Conservation (phyloP, 1,140 invertebrate species). For the Drosophila ananassae region DNA sequence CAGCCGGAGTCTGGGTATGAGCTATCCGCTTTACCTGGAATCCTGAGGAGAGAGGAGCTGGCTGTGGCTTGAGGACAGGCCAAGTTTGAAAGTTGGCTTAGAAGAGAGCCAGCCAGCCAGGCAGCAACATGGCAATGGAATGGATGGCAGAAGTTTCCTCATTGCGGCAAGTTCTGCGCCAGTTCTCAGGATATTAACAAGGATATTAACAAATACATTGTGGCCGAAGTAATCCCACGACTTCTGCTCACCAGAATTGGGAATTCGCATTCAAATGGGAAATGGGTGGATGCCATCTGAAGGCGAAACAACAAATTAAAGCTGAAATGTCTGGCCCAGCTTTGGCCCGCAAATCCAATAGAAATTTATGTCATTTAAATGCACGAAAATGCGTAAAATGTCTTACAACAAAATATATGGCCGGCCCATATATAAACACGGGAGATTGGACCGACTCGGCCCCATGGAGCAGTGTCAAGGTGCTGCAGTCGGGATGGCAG, state of each 20-base stretch:
- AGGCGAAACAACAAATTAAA: slow-evolving; percentile 55
- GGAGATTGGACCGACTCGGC: slow-evolving; percentile 2
- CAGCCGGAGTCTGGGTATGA: background rate
- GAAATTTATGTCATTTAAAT: slow-evolving; percentile 80
- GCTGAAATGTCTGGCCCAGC: slow-evolving; percentile 33
- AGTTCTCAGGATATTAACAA: slow-evolving; percentile 50
- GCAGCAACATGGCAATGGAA: slow-evolving; percentile 34
- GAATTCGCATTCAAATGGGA: slow-evolving; percentile 15
- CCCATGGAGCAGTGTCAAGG: slow-evolving; percentile 54
- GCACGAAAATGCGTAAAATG: slow-evolving; percentile 72
- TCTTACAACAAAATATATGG: slow-evolving; percentile 76
- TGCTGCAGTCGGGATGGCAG: slow-evolving; percentile 47
- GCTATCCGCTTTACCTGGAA: slow-evolving; percentile 23
- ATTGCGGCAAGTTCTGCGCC: slow-evolving; percentile 37
- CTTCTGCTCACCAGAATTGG: background rate
- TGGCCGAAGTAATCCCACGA: slow-evolving; percentile 33
- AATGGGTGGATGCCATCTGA: background rate
- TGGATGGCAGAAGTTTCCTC: slow-evolving; percentile 37
- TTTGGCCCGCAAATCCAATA: slow-evolving; percentile 66
- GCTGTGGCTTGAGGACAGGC: slow-evolving; percentile 5
- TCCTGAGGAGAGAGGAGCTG: background rate
- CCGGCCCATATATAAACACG: slow-evolving; percentile 56
- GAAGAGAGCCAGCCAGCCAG: slow-evolving; percentile 13
- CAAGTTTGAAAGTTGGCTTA: slow-evolving; percentile 46
- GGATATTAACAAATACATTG: slow-evolving; percentile 59